phyloP scores from a whole-genome alignment of 2,797 vertebrate species.

The Malacoctenus gilli region DNA sequence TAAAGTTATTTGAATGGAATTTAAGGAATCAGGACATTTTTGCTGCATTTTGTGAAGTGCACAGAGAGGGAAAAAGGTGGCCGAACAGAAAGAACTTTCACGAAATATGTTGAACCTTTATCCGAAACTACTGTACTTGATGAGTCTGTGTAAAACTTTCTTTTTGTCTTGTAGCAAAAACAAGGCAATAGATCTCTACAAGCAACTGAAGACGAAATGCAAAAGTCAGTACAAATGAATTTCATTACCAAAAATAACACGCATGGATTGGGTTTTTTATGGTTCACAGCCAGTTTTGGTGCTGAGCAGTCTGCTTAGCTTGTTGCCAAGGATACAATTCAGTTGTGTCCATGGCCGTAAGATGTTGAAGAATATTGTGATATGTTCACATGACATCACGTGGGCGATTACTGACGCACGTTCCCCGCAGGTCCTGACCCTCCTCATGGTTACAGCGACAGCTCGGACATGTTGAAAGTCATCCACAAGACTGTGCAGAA shows the following conservation, averaged over 20 bases:
- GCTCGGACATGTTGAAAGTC: constrained; percentile 96
- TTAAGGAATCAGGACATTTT: too few species aligned
- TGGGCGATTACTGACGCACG: constrained; percentile 1
- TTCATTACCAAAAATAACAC: neutral
- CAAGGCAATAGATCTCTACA: constrained; percentile 95
- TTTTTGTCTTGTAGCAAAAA: constrained; percentile 82
- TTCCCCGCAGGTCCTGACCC: constrained; percentile 83
- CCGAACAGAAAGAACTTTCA: too few species aligned
- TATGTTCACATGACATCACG: neutral
- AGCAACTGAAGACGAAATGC: constrained; percentile 92
- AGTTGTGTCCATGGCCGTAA: neutral
- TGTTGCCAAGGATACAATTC: constrained; percentile 15
- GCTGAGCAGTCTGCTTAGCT: neutral
- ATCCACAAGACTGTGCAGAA: constrained; percentile 96
- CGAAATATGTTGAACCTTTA: too few species aligned
- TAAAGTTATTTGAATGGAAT: too few species aligned
- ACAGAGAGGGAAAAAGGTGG: too few species aligned
- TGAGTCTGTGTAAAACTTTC: too few species aligned
- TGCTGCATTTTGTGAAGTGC: too few species aligned
- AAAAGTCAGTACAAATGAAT: constrained; percentile 84
- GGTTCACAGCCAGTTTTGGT: neutral
- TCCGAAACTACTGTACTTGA: too few species aligned
- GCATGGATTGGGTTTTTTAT: neutral
- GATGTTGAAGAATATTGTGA: neutral
- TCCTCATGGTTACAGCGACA: constrained; percentile 93